Evolutionary conservation across 2,888 invertebrate species (phyloP).

Genomic region (Rhimphoctona megacephalus): DNA sequence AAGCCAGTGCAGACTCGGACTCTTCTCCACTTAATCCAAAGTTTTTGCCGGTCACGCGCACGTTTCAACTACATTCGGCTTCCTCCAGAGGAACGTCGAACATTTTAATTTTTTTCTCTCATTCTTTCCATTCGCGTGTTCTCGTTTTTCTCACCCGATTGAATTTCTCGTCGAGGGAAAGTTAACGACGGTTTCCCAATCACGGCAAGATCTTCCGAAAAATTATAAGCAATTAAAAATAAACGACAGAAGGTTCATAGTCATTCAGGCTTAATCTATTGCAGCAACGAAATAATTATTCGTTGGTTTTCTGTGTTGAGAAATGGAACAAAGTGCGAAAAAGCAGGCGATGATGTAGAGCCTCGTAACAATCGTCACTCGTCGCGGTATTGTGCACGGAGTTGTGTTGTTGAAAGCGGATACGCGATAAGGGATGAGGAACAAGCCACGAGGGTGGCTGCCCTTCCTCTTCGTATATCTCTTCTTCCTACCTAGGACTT

Average conservation of each 20-base stretch:
- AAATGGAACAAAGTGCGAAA: slow-evolving; percentile 6
- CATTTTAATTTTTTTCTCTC: slow-evolving; percentile 2
- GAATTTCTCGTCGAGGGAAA: not conserved
- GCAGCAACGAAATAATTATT: not conserved
- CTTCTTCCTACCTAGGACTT: not conserved
- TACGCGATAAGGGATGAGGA: slow-evolving; percentile 61
- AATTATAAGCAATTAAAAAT: not conserved
- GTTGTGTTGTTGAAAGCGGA: slow-evolving; percentile 25
- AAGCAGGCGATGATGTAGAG: not conserved
- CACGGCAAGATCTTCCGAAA: not conserved
- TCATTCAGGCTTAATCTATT: no score
- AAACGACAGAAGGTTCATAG: not conserved
- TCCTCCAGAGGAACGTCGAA: not conserved
- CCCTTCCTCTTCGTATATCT: not conserved
- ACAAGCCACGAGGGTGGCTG: slow-evolving; percentile 20
- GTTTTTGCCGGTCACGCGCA: slow-evolving; percentile 44
- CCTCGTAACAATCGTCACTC: slow-evolving; percentile 52
- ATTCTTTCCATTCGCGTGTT: not conserved
- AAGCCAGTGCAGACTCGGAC: slow-evolving; percentile 36
- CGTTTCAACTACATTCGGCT: slow-evolving; percentile 46
- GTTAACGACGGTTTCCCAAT: not conserved
- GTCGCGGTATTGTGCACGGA: slow-evolving; percentile 22
- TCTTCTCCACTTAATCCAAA: slow-evolving; percentile 51
- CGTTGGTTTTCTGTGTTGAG: slow-evolving; percentile 5
- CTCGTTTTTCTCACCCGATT: slow-evolving; percentile 23